These are phyloP conservation scores for Xanthorhoe designata DNA, from an alignment of 2,888 invertebrate species.

Conservation along the genomic window DNA sequence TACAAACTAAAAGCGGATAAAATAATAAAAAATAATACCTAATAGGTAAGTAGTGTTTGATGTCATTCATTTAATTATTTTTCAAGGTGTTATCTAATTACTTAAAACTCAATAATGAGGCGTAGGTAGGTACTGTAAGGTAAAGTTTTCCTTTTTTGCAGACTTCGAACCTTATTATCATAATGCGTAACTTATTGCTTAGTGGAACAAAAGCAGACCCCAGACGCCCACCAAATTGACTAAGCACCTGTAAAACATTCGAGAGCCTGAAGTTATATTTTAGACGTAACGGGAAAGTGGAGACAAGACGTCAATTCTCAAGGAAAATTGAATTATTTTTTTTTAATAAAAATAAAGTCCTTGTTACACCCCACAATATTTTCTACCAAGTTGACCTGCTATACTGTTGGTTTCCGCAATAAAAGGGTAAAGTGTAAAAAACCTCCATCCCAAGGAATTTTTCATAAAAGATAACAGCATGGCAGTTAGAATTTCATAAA, in stretches of 20 bases:
- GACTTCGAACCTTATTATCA: constrained; percentile 11
- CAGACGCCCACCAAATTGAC: constrained; percentile 30
- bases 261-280: constrained; percentile 12
- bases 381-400: too few species aligned
- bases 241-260: constrained; percentile 17
- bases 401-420: neutral
- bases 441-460: constrained; percentile 4
- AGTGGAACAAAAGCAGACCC: constrained; percentile 33
- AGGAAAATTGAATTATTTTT: too few species aligned
- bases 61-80: too few species aligned
- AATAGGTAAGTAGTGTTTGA: too few species aligned
- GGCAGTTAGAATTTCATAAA: constrained; percentile 17
- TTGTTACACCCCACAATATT: too few species aligned
- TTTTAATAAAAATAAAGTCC: neutral
- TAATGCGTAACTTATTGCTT: constrained; percentile 30
- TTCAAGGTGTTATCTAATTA: neutral
- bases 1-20: too few species aligned
- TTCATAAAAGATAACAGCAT: constrained; percentile 9
- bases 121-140: neutral
- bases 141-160: constrained; percentile 9
- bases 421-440: neutral
- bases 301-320: too few species aligned
- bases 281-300: neutral
- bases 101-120: neutral
- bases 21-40: too few species aligned